phyloP scores from a whole-genome alignment of 1,140 invertebrate genomes.

The Patella vulgata region DNA sequence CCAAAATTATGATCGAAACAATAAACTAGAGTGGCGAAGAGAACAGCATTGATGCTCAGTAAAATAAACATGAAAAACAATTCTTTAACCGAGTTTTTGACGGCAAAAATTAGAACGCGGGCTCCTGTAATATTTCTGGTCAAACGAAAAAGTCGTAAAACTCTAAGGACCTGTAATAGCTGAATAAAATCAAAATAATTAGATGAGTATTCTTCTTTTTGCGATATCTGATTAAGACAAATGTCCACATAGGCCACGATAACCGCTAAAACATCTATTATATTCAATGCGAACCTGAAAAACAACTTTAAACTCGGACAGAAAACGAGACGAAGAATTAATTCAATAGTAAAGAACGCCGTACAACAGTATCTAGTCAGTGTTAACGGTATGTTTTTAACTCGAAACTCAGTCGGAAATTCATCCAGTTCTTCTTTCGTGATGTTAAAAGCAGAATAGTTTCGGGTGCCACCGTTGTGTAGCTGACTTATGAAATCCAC shows the following conservation, averaged over 20 bases:
- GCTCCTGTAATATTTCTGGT: constrained; percentile 12
- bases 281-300: constrained; percentile 17
- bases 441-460: too few species aligned
- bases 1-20: constrained; percentile 1
- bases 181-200: constrained; percentile 11
- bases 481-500: too few species aligned
- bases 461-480: too few species aligned
- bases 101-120: constrained; percentile 13
- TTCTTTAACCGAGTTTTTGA: constrained; percentile 7
- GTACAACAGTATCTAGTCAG: too few species aligned
- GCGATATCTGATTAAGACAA: neutral
- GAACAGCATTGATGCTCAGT: constrained; percentile 6
- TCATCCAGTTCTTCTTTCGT: too few species aligned
- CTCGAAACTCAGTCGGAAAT: too few species aligned
- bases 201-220: neutral
- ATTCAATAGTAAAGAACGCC: constrained; percentile 14
- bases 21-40: constrained; percentile 19
- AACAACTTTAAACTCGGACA: constrained; percentile 13
- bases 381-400: too few species aligned
- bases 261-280: constrained; percentile 10
- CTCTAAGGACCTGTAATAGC: constrained; percentile 15
- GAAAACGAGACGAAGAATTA: constrained; percentile 7
- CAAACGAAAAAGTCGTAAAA: constrained; percentile 20
- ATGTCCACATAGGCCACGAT: constrained; percentile 5
- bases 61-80: constrained; percentile 16